phyloP scores from a whole-genome alignment of 2,113 vertebrate genomes.

The Lagenorhynchus albirostris region DNA sequence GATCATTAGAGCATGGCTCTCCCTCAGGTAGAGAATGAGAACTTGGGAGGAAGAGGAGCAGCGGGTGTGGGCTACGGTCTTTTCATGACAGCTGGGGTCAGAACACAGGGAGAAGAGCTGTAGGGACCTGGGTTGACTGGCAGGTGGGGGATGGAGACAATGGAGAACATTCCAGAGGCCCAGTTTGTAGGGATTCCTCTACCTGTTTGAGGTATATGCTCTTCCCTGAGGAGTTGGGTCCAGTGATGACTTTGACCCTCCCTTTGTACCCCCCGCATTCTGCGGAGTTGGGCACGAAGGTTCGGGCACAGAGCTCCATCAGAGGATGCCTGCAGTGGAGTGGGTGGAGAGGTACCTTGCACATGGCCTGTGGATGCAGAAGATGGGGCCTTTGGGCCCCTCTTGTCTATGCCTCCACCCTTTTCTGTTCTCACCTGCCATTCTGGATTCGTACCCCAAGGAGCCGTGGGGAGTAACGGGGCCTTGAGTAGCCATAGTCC shows the following conservation, averaged over 20 bases:
- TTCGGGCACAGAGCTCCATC: conserved; percentile 91
- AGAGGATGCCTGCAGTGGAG: conserved; percentile 89
- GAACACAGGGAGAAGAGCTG: background rate
- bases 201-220: conserved; percentile 97
- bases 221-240: conserved; percentile 97
- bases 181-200: background rate
- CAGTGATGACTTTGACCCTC: conserved; percentile 93
- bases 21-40: background rate
- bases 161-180: background rate
- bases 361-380: background rate
- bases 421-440: conserved; percentile 81
- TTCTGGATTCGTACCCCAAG: conserved; percentile 80
- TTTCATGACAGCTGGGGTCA: background rate
- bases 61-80: background rate
- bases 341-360: conserved; percentile 39
- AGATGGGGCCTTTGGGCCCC: background rate
- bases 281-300: conserved; percentile 94
- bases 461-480: conserved; percentile 74
- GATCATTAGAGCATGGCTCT: background rate
- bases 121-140: background rate
- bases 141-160: background rate
- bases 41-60: background rate
- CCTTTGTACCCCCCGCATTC: conserved; percentile 83
- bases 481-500: conserved; percentile 91
- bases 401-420: background rate